Evolutionary conservation across 1,140 invertebrate genomes (phyloP).

Genomic region (Lethrus apterus): DNA sequence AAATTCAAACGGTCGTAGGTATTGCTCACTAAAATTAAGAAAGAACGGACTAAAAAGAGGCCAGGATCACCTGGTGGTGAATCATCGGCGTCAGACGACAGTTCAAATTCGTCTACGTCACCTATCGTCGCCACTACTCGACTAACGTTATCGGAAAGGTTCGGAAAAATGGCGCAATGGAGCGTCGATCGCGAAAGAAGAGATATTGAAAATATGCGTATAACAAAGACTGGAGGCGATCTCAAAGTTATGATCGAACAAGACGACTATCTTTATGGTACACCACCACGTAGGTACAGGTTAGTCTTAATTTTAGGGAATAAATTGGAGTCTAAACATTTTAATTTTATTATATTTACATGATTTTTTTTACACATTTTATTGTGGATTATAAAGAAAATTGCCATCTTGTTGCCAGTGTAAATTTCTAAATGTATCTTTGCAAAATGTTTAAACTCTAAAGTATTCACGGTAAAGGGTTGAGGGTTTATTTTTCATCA

Average conservation of each 20-base stretch:
- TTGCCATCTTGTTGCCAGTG: too few relatives aligned
- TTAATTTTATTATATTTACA: too few relatives aligned
- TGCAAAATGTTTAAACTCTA: too few relatives aligned
- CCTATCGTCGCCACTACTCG: conserved; percentile 43
- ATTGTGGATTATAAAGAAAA: too few relatives aligned
- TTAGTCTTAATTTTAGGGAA: too few relatives aligned
- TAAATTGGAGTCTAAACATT: too few relatives aligned
- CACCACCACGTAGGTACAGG: conserved; percentile 43
- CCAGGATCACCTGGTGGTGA: conserved; percentile 34
- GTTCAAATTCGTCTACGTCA: conserved; percentile 33
- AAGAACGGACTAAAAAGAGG: conserved; percentile 32
- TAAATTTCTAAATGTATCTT: too few relatives aligned
- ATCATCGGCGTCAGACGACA: conserved; percentile 42
- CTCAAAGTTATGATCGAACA: conserved; percentile 70
- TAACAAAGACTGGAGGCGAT: conserved; percentile 65
- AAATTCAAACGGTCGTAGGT: too few relatives aligned
- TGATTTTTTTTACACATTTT: too few relatives aligned
- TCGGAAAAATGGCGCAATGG: conserved; percentile 87
- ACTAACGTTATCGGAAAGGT: conserved; percentile 69
- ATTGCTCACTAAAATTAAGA: conserved; percentile 36
- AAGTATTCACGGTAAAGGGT: too few relatives aligned
- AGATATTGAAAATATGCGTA: conserved; percentile 76
- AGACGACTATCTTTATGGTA: conserved; percentile 43
- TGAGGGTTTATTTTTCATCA: too few relatives aligned
- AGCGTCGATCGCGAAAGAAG: conserved; percentile 65